Evolutionary conservation across 2,888 invertebrate genomes (phyloP).

Genomic region (Dasypolia templi): DNA sequence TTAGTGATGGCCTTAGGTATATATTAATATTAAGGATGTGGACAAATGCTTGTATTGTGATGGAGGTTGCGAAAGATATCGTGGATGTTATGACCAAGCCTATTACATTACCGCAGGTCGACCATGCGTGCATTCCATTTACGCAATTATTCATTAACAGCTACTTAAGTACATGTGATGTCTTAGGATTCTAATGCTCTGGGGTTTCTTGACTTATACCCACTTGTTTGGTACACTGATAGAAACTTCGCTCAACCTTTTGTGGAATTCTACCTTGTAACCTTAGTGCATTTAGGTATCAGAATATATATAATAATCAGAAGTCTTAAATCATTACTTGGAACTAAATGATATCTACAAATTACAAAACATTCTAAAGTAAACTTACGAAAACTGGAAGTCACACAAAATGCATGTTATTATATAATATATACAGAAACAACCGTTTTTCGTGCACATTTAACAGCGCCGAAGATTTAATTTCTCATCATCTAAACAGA

Average conservation of each 20-base stretch:
- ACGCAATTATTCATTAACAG: slow-evolving; percentile 63
- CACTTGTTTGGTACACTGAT: slow-evolving; percentile 3
- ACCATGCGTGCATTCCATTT: slow-evolving; percentile 67
- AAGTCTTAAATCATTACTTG: background rate
- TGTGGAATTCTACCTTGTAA: background rate
- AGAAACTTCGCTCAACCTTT: background rate
- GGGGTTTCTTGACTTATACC: slow-evolving; percentile 23
- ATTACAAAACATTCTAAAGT: background rate
- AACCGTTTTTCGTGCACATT: slow-evolving; percentile 3
- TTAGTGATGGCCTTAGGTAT: slow-evolving; percentile 42
- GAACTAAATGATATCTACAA: background rate
- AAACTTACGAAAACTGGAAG: background rate
- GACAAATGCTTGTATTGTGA: slow-evolving; percentile 57
- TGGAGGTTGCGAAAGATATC: slow-evolving; percentile 64
- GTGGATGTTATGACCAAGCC: slow-evolving; percentile 57
- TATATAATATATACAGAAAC: too few relatives aligned
- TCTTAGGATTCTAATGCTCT: slow-evolving; percentile 21
- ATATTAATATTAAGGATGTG: slow-evolving; percentile 37
- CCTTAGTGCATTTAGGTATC: background rate
- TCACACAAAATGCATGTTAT: background rate
- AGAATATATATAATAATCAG: too few relatives aligned
- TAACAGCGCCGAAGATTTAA: slow-evolving; percentile 6
- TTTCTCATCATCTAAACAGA: slow-evolving; percentile 27
- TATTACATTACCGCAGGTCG: slow-evolving; percentile 61
- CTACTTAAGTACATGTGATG: slow-evolving; percentile 26